phyloP scores from a whole-genome alignment of 1,140 invertebrate species.

The Apis mellifera region DNA sequence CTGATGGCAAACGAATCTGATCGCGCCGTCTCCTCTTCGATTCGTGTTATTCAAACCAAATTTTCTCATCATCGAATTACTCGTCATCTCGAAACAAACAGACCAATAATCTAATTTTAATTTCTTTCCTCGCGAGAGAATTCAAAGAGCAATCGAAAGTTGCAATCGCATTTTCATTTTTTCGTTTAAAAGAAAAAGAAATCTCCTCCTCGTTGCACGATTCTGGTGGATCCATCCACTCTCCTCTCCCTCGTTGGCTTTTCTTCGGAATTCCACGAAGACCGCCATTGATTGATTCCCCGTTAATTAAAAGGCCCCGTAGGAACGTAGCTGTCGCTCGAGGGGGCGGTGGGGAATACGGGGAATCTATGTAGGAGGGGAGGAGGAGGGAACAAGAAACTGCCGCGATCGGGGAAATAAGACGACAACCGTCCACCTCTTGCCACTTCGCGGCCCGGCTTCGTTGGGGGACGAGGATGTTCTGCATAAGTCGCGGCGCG shows the following conservation, averaged over 20 bases:
- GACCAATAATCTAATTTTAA: too few relatives aligned
- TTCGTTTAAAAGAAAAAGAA: too few relatives aligned
- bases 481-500: slow-evolving; percentile 68
- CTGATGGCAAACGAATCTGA: slow-evolving; percentile 57
- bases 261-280: slow-evolving; percentile 61
- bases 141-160: neutral
- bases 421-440: slow-evolving; percentile 50
- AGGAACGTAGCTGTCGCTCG: slow-evolving; percentile 56
- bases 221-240: neutral
- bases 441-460: neutral
- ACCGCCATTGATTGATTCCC: slow-evolving; percentile 73
- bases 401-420: slow-evolving; percentile 64
- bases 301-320: slow-evolving; percentile 73
- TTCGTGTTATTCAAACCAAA: neutral
- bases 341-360: slow-evolving; percentile 59
- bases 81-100: too few relatives aligned
- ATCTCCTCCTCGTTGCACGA: slow-evolving; percentile 16
- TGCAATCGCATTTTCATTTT: too few relatives aligned
- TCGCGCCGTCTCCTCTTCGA: slow-evolving; percentile 29
- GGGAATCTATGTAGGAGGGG: too few relatives aligned
- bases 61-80: too few relatives aligned
- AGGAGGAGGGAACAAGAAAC: slow-evolving; percentile 71
- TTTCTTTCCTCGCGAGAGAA: too few relatives aligned
- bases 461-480: slow-evolving; percentile 16
- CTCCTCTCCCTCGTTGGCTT: slow-evolving; percentile 18